Conservation (phyloP, 1,140 invertebrate genomes). For the Meloidogyne hapla region DNA sequence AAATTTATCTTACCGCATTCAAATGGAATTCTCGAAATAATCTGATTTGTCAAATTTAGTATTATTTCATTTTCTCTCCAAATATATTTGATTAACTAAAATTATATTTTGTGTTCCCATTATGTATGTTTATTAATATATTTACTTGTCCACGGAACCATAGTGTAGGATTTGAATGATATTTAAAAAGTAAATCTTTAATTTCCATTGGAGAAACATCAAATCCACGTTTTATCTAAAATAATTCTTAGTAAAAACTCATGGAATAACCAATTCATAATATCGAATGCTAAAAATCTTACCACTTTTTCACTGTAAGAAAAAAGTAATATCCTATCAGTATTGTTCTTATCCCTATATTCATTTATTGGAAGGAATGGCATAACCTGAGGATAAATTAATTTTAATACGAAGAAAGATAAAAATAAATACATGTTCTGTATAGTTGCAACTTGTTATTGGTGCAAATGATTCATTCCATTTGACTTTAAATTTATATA, state of each 20-base stretch:
- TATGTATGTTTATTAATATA: no score
- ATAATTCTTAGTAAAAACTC: no score
- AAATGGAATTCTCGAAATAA: background rate
- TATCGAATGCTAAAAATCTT: background rate
- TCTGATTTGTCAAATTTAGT: background rate
- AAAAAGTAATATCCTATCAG: background rate
- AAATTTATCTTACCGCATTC: background rate
- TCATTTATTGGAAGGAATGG: background rate
- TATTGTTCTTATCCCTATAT: background rate
- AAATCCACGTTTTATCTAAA: background rate
- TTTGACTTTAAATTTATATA: background rate
- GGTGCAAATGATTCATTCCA: background rate
- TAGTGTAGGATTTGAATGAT: slow-evolving; percentile 86
- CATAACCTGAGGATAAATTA: background rate
- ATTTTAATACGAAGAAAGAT: no score
- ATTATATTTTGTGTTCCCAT: background rate
- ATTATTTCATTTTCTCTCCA: background rate
- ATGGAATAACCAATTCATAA: no score
- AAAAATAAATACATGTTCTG: background rate
- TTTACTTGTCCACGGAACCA: background rate
- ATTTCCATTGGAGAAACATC: slow-evolving; percentile 77
- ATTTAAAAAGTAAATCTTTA: slow-evolving; percentile 74
- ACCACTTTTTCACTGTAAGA: background rate
- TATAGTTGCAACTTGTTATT: background rate
- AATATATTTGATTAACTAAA: background rate